These are phyloP conservation scores for Urophycis tenuis DNA, from an alignment of 2,797 vertebrate species.

Conservation along the genomic window DNA sequence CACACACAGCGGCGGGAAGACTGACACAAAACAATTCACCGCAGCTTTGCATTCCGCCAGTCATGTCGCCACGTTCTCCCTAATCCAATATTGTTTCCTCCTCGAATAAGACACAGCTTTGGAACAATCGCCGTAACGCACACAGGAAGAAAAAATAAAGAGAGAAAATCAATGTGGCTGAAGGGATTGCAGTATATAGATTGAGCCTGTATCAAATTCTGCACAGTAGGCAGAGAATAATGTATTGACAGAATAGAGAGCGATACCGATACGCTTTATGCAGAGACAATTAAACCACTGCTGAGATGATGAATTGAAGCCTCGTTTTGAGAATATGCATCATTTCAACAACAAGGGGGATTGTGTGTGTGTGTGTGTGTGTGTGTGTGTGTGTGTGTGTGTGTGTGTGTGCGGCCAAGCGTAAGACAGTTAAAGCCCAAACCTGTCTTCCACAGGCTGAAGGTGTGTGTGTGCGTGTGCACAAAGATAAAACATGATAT, in stretches of 20 bases:
- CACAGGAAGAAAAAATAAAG: conserved; percentile 41
- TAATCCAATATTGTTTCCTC: conserved; percentile 11
- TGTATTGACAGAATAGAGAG: conserved; percentile 23
- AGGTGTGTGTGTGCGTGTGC: too few species aligned
- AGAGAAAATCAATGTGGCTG: conserved; percentile 41
- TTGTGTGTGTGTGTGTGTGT: too few species aligned
- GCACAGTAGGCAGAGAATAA: conserved; percentile 34
- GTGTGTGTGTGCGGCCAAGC: too few species aligned
- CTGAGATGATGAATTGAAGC: conserved; percentile 20
- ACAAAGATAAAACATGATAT: not conserved
- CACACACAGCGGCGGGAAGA: not conserved
- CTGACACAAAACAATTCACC: not conserved
- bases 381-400: not conserved
- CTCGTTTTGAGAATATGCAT: not conserved
- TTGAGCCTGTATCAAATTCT: conserved; percentile 42
- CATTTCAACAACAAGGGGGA: not conserved
- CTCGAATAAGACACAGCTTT: conserved; percentile 25
- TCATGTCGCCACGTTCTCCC: not conserved
- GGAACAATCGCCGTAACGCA: conserved; percentile 26
- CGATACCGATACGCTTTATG: conserved; percentile 32
- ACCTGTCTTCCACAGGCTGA: too few species aligned
- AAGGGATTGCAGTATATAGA: conserved; percentile 50
- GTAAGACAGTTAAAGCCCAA: too few species aligned
- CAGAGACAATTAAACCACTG: conserved; percentile 29
- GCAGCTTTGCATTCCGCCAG: not conserved